phyloP scores from a whole-genome alignment of 2,797 vertebrate species.

The Selene dorsalis region DNA sequence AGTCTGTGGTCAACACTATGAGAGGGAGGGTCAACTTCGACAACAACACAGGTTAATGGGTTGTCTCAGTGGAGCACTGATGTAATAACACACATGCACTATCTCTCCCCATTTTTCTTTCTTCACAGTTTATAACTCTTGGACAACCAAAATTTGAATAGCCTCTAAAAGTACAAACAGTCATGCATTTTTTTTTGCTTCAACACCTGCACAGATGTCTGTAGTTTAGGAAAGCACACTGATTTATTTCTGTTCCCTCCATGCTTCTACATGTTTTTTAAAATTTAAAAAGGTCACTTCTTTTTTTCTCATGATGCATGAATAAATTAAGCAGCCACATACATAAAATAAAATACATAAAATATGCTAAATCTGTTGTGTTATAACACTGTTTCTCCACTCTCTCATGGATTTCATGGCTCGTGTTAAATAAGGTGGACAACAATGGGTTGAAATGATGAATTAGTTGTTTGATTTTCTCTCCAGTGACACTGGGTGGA shows the following conservation, averaged over 20 bases:
- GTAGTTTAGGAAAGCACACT: neutral
- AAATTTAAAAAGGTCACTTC: neutral
- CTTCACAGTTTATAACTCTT: neutral
- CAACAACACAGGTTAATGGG: conserved; percentile 90
- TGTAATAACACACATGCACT: neutral
- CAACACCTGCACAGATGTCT: conserved; percentile 1
- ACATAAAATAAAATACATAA: too few species aligned
- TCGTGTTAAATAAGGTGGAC: conserved; percentile 34
- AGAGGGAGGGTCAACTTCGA: conserved; percentile 99
- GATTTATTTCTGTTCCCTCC: neutral
- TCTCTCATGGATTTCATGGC: neutral
- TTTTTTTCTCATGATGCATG: neutral
- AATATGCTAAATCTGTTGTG: conserved; percentile 2
- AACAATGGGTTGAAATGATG: conserved; percentile 29
- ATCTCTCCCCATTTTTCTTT: conserved; percentile 2
- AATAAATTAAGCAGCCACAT: neutral
- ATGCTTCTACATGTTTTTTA: neutral
- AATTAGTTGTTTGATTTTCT: conserved; percentile 45
- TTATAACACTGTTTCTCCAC: neutral
- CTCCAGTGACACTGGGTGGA: conserved; percentile 93
- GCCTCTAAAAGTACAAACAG: neutral
- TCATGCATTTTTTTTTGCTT: conserved; percentile 4
- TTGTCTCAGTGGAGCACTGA: neutral
- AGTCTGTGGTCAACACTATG: conserved; percentile 99
- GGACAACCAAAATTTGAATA: neutral